Conservation (phyloP, 2,113 vertebrate species). For the Casuarius casuarius region DNA sequence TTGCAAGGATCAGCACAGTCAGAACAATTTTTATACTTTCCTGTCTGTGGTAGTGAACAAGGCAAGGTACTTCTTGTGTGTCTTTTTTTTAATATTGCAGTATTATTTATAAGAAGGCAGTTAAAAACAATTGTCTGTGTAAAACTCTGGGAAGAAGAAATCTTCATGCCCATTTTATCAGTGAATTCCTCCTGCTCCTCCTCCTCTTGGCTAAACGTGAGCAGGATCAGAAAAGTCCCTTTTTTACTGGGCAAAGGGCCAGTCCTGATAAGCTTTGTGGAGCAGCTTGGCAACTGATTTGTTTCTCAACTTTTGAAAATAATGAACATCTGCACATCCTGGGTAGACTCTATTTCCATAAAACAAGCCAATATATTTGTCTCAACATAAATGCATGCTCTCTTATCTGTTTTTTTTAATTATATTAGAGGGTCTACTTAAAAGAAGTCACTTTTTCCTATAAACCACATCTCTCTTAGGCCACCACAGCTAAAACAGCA, state of each 20-base stretch:
- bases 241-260: not conserved
- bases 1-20: not conserved
- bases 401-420: not conserved
- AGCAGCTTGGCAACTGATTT: not conserved
- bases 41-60: not conserved
- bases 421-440: not conserved
- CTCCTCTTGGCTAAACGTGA: not conserved
- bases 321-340: not conserved
- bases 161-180: not conserved
- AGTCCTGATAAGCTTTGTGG: not conserved
- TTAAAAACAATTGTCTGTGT: not conserved
- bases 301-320: not conserved
- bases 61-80: not conserved
- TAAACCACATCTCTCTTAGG: not conserved
- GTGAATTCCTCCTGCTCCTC: not conserved
- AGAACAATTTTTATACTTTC: not conserved
- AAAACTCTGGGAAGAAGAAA: not conserved
- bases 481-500: not conserved
- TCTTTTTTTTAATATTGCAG: not conserved
- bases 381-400: not conserved
- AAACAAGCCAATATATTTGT: not conserved
- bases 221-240: not conserved
- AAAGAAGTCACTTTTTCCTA: not conserved
- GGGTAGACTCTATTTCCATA: not conserved
- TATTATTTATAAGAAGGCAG: not conserved